Evolutionary conservation across 2,797 vertebrate genomes (phyloP).

Genomic region (Sebastes matsubarae): DNA sequence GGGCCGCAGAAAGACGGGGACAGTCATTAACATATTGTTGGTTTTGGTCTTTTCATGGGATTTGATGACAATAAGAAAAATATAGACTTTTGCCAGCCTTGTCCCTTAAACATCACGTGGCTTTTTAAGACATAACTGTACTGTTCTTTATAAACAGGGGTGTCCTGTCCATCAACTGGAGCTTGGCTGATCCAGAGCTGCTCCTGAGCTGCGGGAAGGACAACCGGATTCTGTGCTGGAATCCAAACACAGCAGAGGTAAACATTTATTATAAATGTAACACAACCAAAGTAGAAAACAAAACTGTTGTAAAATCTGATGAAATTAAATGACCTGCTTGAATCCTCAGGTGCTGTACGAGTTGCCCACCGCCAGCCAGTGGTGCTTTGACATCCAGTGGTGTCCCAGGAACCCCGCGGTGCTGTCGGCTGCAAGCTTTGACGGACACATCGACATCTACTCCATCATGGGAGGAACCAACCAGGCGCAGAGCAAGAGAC

Average conservation of each 20-base stretch:
- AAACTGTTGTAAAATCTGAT: too few species aligned
- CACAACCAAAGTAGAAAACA: background rate
- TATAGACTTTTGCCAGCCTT: too few species aligned
- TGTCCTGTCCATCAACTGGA: constrained; percentile 94
- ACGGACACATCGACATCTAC: constrained; percentile 91
- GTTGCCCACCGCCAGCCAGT: constrained; percentile 92
- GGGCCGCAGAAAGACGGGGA: too few species aligned
- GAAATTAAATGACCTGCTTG: background rate
- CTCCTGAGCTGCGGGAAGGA: constrained; percentile 97
- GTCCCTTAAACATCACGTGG: background rate
- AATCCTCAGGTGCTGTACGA: constrained; percentile 93
- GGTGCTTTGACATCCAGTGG: constrained; percentile 99
- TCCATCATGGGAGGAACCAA: constrained; percentile 95
- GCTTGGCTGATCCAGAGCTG: constrained; percentile 93
- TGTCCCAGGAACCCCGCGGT: constrained; percentile 95
- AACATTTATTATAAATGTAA: background rate
- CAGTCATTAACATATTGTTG: too few species aligned
- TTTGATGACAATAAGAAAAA: too few species aligned
- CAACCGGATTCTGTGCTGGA: constrained; percentile 95
- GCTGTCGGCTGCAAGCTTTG: constrained; percentile 93
- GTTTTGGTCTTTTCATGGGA: too few species aligned
- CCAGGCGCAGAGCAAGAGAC: constrained; percentile 86
- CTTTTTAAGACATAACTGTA: background rate
- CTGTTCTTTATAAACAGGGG: constrained; percentile 78
- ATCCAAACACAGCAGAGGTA: constrained; percentile 96